These are phyloP conservation scores for Desoria tigrina DNA, from an alignment of 2,888 invertebrate genomes.

Conservation along the genomic window DNA sequence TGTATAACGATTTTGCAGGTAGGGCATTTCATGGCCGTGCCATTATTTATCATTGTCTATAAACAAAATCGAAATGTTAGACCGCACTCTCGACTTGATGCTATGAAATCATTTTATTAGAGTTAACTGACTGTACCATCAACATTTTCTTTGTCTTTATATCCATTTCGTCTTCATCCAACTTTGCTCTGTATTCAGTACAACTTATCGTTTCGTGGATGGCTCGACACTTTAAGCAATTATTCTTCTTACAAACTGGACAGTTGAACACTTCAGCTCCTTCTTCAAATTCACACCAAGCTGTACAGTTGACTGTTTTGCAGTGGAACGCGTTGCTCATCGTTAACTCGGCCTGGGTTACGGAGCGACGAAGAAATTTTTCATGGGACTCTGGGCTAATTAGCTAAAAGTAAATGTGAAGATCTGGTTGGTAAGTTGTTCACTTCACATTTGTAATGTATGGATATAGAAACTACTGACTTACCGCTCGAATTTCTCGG, in stretches of 20 bases:
- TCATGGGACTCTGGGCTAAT: slow-evolving; percentile 74
- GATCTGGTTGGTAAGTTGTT: slow-evolving; percentile 1
- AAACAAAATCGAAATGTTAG: not conserved
- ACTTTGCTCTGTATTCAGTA: not conserved
- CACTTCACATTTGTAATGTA: not conserved
- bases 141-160: not conserved
- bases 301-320: slow-evolving; percentile 82
- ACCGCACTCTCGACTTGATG: no score
- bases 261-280: slow-evolving; percentile 81
- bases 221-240: slow-evolving; percentile 62
- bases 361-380: slow-evolving; percentile 74
- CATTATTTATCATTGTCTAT: slow-evolving; percentile 69
- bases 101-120: no score
- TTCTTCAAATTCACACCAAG: slow-evolving; percentile 88
- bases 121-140: not conserved
- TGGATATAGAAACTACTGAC: not conserved
- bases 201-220: slow-evolving; percentile 28
- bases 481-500: slow-evolving; percentile 76
- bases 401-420: slow-evolving; percentile 60
- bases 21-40: slow-evolving; percentile 83
- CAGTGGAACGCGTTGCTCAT: slow-evolving; percentile 79
- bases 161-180: not conserved
- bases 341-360: slow-evolving; percentile 78
- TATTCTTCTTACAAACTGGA: slow-evolving; percentile 75
- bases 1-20: slow-evolving; percentile 78